phyloP scores from a whole-genome alignment of 2,888 invertebrate species.

The Chrysina gloriosa region DNA sequence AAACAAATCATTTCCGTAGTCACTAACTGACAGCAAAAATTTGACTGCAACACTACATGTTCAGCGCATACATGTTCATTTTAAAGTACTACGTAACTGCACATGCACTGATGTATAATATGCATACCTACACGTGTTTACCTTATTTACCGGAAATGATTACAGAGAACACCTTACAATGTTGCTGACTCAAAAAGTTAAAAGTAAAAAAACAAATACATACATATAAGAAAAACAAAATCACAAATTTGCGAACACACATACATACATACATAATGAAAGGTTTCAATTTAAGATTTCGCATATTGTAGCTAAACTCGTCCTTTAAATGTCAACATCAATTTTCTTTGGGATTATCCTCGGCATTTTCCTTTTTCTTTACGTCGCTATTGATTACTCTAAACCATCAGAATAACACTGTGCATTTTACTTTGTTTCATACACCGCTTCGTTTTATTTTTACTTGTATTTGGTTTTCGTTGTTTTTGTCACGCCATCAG shows the following conservation, averaged over 20 bases:
- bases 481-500: conserved; percentile 30
- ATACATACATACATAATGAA: conserved; percentile 3
- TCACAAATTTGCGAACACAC: not conserved
- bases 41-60: no score
- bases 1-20: no score
- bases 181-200: no score
- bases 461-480: not conserved
- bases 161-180: no score
- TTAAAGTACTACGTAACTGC: no score
- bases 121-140: no score
- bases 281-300: conserved; percentile 18
- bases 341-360: conserved; percentile 25
- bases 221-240: not conserved
- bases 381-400: conserved; percentile 34
- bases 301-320: not conserved
- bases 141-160: no score
- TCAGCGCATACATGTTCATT: no score
- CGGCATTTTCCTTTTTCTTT: conserved; percentile 16
- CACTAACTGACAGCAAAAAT: no score
- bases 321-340: conserved; percentile 33
- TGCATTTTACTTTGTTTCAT: conserved; percentile 15
- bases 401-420: conserved; percentile 10
- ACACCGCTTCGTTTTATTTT: conserved; percentile 3
- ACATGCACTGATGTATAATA: no score
- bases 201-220: no score